A percentile compares a stretch with the other conserved stretches of the same genome.
Evolutionary conservation across 2,113 vertebrate genomes (phyloP).

Genomic region (Lagopus muta): DNA sequence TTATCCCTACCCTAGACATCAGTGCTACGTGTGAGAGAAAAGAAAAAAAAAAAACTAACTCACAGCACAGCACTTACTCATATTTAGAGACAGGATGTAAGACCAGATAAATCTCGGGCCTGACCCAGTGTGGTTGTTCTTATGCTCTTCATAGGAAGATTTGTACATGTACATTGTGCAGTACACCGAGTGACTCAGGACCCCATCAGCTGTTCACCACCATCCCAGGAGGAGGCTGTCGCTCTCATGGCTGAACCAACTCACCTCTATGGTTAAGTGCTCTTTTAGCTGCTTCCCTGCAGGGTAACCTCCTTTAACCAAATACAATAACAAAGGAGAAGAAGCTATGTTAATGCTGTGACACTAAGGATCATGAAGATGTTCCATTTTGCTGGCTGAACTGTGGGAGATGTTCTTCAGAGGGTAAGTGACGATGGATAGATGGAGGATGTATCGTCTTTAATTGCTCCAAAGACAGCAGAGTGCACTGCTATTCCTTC

Average conservation of each 20-base stretch:
- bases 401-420: neutral
- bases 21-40: fast-evolving
- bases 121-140: neutral
- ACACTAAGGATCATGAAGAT: neutral
- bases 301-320: neutral
- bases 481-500: neutral
- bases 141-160: neutral
- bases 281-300: neutral
- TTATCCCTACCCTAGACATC: neutral
- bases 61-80: neutral
- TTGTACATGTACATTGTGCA: neutral
- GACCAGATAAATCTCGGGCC: neutral
- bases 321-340: neutral
- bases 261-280: fast-evolving
- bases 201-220: neutral
- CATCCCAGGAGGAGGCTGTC: neutral
- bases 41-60: neutral
- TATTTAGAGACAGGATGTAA: neutral
- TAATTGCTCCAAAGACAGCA: neutral
- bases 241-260: neutral
- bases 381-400: neutral
- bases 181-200: neutral
- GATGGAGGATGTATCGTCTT: neutral
- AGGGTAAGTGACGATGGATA: neutral
- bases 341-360: neutral